These are phyloP conservation scores for Caenorhabditis briggsae DNA, from an alignment of 1,140 invertebrate species.

Conservation along the genomic window DNA sequence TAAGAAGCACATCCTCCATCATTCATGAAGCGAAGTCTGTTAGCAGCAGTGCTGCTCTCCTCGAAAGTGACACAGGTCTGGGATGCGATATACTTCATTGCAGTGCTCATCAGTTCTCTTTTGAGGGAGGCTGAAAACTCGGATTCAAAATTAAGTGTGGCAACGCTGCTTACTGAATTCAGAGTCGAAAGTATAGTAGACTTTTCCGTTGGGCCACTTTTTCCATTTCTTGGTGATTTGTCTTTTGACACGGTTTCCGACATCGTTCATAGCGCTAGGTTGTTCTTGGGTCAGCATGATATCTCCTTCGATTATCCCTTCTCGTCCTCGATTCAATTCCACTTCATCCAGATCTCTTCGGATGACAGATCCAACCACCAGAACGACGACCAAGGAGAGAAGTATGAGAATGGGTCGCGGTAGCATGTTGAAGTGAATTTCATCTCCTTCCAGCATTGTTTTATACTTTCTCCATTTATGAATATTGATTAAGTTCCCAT, in stretches of 20 bases:
- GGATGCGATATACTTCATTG: conserved; percentile 5
- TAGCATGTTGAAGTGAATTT: conserved; percentile 13
- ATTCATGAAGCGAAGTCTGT: not conserved
- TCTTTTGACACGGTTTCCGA: not conserved
- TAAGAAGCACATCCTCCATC: conserved; percentile 40
- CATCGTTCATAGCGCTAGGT: not conserved
- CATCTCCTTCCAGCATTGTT: not conserved
- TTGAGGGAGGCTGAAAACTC: not conserved
- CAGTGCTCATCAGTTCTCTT: not conserved
- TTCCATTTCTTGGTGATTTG: conserved; percentile 37
- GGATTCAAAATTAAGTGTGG: not conserved
- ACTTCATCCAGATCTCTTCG: conserved; percentile 35
- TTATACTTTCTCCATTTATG: not conserved
- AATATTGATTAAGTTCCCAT: not conserved
- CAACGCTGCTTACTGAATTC: not conserved
- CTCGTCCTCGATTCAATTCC: conserved; percentile 3
- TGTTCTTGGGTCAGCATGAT: conserved; percentile 13
- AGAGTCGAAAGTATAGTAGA: not conserved
- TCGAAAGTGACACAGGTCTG: conserved; percentile 17
- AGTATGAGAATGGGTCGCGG: not conserved
- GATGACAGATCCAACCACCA: not conserved
- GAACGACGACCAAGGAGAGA: not conserved
- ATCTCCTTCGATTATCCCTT: conserved; percentile 12
- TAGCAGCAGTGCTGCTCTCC: not conserved
- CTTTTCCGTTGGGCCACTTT: conserved; percentile 27